Evolutionary conservation across 1,140 invertebrate genomes (phyloP).

Genomic region (Lineus longissimus): DNA sequence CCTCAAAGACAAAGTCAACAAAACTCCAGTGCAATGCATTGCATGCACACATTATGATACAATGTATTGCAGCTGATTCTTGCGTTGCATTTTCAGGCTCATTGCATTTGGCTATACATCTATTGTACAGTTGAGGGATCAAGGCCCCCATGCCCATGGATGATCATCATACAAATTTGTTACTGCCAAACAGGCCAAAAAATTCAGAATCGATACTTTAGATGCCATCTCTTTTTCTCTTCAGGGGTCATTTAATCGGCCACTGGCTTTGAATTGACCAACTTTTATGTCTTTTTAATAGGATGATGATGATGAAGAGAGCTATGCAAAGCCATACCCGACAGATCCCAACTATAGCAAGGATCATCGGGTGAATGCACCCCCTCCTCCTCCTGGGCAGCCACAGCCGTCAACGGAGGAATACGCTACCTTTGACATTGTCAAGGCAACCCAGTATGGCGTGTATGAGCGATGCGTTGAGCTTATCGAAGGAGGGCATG

Average conservation of each 20-base stretch:
- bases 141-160: too few relatives aligned
- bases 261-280: too few relatives aligned
- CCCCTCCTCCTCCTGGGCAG: neutral
- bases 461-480: constrained; percentile 77
- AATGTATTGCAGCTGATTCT: too few relatives aligned
- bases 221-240: too few relatives aligned
- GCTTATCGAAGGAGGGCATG: constrained; percentile 75
- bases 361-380: neutral
- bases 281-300: too few relatives aligned
- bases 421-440: constrained; percentile 81
- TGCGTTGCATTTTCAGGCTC: too few relatives aligned
- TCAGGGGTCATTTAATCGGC: too few relatives aligned
- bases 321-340: neutral
- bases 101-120: too few relatives aligned
- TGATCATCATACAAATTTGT: too few relatives aligned
- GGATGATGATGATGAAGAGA: neutral
- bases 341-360: neutral
- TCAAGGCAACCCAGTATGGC: constrained; percentile 90
- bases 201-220: too few relatives aligned
- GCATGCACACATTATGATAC: neutral
- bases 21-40: neutral
- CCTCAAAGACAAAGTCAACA: neutral
- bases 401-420: constrained; percentile 56
- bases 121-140: too few relatives aligned
- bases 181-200: too few relatives aligned